Conservation (phyloP, 1,140 invertebrate genomes). For the Holotrichia oblita region DNA sequence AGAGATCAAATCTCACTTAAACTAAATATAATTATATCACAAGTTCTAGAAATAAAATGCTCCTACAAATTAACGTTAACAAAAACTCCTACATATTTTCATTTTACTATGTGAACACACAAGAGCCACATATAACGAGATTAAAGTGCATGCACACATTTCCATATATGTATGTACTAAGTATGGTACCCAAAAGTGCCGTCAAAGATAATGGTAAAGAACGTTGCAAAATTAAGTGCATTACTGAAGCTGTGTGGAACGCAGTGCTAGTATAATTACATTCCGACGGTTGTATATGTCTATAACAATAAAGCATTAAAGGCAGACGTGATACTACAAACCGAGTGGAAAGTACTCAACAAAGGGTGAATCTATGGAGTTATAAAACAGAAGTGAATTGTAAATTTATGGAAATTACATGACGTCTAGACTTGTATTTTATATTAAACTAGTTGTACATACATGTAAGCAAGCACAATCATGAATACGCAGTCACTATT, state of each 20-base stretch:
- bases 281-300: constrained; percentile 5
- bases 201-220: constrained; percentile 18
- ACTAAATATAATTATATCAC: too few species aligned
- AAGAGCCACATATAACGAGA: too few species aligned
- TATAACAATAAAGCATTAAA: constrained; percentile 35
- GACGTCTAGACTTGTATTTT: background rate
- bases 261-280: constrained; percentile 23
- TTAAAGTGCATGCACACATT: too few species aligned
- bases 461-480: background rate
- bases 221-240: constrained; percentile 3
- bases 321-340: constrained; percentile 13
- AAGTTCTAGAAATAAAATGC: too few species aligned
- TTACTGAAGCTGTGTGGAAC: background rate
- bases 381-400: background rate
- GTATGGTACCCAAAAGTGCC: background rate
- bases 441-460: background rate
- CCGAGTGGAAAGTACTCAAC: constrained; percentile 1
- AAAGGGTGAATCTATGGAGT: background rate
- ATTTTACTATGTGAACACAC: too few species aligned
- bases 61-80: too few species aligned
- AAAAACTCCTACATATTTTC: too few species aligned
- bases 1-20: too few species aligned
- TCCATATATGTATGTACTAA: too few species aligned
- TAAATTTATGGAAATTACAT: constrained; percentile 30
- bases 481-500: background rate